Evolutionary conservation across 64 coral and sea anemone genomes (phyloP), one percentile per base, ranked within the genome.

Genomic region (Orbicella faveolata): DNA sequence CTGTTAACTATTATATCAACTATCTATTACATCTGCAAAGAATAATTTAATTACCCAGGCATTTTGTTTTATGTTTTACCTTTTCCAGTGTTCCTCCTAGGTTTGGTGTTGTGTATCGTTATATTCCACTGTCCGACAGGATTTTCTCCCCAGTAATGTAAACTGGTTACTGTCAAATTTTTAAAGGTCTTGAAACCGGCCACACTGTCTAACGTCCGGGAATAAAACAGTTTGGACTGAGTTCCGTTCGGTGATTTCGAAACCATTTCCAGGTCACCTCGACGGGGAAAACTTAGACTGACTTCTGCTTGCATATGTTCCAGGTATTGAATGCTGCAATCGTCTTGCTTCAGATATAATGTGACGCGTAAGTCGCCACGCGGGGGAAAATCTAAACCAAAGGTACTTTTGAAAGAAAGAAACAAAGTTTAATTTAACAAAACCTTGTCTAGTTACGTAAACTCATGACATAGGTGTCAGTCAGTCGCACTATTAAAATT

Each of bases 61-160:
- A n/a, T n/a, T n/a, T n/a, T n/a, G n/a, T n/a, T n/a, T n/a, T n/a
- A n/a, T n/a, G n/a, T n/a, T n/a, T 68, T 20, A 68, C 23, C 34
- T 5, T 20, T 75, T 33, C 67, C 37, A n/a, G 10, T 20, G 17
- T 86, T 86, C 3, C 84, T 54, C 48, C 52, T 18, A 19, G 36
- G 84, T 44, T 36, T 87, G 15, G 68, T 36, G 52, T 80, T 90
- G 19, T 48, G 25, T 30, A 90, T 79, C 2, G 21, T 80, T 23
- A 90, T 81, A 5, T 68, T 90, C 88, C 88, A 90, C 19, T 81
- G 13, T 34, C 88, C 88, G 52, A 53, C 6, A 79, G 88, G 76
- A 17, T 81, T 79, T 57, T 90, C 88, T 23, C 88, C 88, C 88
- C 88, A 90, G 51, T 80, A 90, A 20, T 90, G 88, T 53, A 90